Evolutionary conservation across 2,113 vertebrate genomes (phyloP).

Genomic region (Rhinoderma darwinii): DNA sequence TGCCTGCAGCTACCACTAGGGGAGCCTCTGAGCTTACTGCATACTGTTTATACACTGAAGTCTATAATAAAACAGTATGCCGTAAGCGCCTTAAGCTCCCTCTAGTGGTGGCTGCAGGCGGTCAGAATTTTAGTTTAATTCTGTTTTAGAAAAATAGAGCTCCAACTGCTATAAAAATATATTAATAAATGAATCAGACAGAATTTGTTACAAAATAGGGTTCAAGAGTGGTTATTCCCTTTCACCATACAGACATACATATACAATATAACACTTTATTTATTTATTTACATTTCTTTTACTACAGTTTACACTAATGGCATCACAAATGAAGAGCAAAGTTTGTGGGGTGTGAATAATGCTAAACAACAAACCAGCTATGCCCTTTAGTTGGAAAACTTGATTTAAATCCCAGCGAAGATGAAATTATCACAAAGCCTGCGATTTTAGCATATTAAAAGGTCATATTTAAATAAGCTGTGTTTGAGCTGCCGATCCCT

Average conservation of each 20-base stretch:
- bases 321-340: slow-evolving; percentile 59
- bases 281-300: background rate
- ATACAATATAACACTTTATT: background rate
- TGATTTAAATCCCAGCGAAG: slow-evolving; percentile 67
- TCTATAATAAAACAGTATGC: too few species aligned
- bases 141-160: too few species aligned
- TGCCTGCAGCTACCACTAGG: too few species aligned
- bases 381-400: slow-evolving; percentile 68
- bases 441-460: slow-evolving; percentile 68
- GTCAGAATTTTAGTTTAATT: too few species aligned
- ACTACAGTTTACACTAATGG: background rate
- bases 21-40: too few species aligned
- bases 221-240: too few species aligned
- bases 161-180: too few species aligned
- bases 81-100: too few species aligned
- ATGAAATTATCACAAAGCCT: slow-evolving; percentile 63
- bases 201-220: too few species aligned
- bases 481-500: slow-evolving; percentile 63
- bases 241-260: too few species aligned
- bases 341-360: slow-evolving; percentile 59
- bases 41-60: too few species aligned
- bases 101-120: background rate
- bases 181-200: too few species aligned
- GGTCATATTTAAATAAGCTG: slow-evolving; percentile 69
- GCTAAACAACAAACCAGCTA: slow-evolving; percentile 59